These are phyloP conservation scores for Macrosteles quadrilineatus DNA, from an alignment of 1,140 invertebrate genomes.

Conservation along the genomic window DNA sequence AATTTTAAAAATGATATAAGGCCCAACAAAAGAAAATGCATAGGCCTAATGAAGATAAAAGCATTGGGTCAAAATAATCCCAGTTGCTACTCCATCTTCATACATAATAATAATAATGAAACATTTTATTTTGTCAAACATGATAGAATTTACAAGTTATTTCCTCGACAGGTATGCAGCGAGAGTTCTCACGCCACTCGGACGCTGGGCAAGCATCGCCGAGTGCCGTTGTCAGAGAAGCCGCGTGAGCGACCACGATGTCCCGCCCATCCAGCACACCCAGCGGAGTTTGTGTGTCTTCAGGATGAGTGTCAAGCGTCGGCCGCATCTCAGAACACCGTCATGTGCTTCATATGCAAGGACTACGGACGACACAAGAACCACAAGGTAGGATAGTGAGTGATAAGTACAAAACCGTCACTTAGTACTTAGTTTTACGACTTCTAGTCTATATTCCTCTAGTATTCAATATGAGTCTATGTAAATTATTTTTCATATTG, in stretches of 20 bases:
- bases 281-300: conserved; percentile 63
- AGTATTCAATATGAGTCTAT: no score
- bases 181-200: conserved; percentile 58
- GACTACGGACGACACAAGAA: conserved; percentile 60
- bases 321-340: conserved; percentile 42
- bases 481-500: no score
- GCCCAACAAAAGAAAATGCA: no score
- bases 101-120: no score
- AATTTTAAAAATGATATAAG: no score
- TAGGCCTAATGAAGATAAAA: no score
- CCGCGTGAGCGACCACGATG: conserved; percentile 62
- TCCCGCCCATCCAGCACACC: conserved; percentile 57
- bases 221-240: conserved; percentile 62
- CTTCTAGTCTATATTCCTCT: no score
- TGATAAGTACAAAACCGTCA: not conserved
- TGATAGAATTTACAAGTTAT: no score
- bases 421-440: not conserved
- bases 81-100: no score
- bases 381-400: conserved; percentile 53
- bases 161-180: conserved; percentile 57
- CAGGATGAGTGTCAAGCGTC: conserved; percentile 58
- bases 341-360: conserved; percentile 66
- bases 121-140: no score
- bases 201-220: conserved; percentile 59
- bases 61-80: no score